These are phyloP conservation scores for Actias luna DNA, from an alignment of 2,888 invertebrate species.

Conservation along the genomic window DNA sequence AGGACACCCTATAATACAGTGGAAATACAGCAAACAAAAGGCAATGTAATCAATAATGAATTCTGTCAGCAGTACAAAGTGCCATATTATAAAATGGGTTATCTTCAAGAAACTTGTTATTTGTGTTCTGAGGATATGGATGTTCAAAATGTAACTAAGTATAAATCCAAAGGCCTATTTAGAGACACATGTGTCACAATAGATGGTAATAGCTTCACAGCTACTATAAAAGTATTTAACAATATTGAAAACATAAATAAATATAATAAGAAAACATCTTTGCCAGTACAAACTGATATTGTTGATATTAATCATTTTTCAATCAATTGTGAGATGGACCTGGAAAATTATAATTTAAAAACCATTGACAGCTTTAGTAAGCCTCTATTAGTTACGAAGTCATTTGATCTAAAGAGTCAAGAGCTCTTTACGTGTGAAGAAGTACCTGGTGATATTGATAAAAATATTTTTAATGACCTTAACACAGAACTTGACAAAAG, in stretches of 20 bases:
- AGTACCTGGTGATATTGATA: conserved; percentile 16
- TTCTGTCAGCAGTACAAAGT: conserved; percentile 32
- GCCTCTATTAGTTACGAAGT: background rate
- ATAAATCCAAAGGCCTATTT: conserved; percentile 18
- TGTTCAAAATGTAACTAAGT: conserved; percentile 4
- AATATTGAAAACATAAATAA: conserved; percentile 25
- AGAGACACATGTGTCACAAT: conserved; percentile 52
- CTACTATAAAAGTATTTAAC: conserved; percentile 49
- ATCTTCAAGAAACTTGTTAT: conserved; percentile 44
- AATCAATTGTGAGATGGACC: background rate
- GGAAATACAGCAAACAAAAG: background rate
- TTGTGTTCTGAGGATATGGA: conserved; percentile 31
- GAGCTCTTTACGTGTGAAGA: conserved; percentile 36
- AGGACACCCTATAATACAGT: conserved; percentile 19
- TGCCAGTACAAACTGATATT: conserved; percentile 53
- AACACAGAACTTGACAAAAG: conserved; percentile 18
- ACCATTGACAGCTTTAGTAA: background rate
- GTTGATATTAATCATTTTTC: conserved; percentile 20
- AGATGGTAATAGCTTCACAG: conserved; percentile 43
- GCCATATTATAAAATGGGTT: conserved; percentile 57
- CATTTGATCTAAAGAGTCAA: conserved; percentile 28
- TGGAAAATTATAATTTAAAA: background rate
- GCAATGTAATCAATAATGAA: conserved; percentile 22
- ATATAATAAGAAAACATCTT: conserved; percentile 31
- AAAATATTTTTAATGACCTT: conserved; percentile 7